phyloP scores from a whole-genome alignment of 2,888 invertebrate genomes.

The Encarsia formosa region DNA sequence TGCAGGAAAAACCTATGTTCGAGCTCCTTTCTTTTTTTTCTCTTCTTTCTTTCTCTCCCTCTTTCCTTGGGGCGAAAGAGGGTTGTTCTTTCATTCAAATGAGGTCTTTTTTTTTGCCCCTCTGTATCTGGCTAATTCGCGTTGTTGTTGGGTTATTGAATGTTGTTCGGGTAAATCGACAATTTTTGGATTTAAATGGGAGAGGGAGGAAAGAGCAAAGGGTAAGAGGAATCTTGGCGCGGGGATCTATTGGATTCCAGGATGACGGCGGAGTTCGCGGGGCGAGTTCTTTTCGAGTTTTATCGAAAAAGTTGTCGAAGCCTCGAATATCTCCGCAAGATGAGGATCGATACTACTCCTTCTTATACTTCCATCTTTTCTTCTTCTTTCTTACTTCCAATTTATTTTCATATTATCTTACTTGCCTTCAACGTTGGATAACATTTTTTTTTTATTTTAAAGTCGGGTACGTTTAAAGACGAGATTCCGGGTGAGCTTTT shows the following conservation, averaged over 20 bases:
- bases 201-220: too few species aligned
- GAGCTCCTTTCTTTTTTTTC: constrained; percentile 1
- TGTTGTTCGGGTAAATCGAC: too few species aligned
- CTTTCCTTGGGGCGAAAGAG: too few species aligned
- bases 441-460: too few species aligned
- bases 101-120: too few species aligned
- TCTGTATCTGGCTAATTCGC: too few species aligned
- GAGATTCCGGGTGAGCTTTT: too few species aligned
- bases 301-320: constrained; percentile 36
- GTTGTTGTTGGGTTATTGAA: too few species aligned
- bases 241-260: constrained; percentile 28
- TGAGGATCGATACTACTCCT: constrained; percentile 26
- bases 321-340: constrained; percentile 32
- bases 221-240: constrained; percentile 27
- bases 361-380: constrained; percentile 22
- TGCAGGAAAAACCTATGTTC: constrained; percentile 7
- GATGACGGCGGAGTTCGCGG: constrained; percentile 14
- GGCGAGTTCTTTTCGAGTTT: constrained; percentile 34
- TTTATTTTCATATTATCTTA: constrained; percentile 12
- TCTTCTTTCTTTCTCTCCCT: too few species aligned
- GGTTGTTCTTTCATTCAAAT: too few species aligned
- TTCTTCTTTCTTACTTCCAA: not conserved
- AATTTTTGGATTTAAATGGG: too few species aligned
- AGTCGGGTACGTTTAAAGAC: too few species aligned
- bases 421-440: not conserved